These are phyloP conservation scores for Nasua narica DNA, from an alignment of 2,797 vertebrate genomes.

Conservation along the genomic window DNA sequence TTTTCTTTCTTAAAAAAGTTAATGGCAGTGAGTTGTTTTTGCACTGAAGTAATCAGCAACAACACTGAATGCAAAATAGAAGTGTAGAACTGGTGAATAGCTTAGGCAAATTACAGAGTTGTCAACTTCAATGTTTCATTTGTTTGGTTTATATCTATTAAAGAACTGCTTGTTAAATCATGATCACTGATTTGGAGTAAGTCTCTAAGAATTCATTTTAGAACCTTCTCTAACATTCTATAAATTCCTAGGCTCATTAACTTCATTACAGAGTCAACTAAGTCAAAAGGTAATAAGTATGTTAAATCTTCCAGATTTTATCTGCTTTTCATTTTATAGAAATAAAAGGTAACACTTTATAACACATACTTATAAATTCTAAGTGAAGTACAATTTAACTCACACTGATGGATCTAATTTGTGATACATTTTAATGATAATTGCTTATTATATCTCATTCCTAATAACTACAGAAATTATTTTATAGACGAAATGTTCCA, in stretches of 20 bases:
- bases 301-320: background rate
- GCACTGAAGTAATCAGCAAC: background rate
- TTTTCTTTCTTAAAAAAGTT: background rate
- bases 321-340: slow-evolving; percentile 22
- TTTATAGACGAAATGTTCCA: background rate
- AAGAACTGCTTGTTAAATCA: background rate
- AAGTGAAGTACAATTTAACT: slow-evolving; percentile 19
- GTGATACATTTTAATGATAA: background rate
- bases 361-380: slow-evolving; percentile 30
- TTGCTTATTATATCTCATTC: slow-evolving; percentile 1
- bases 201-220: slow-evolving; percentile 14
- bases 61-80: background rate
- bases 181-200: slow-evolving; percentile 1
- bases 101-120: background rate
- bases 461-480: slow-evolving; percentile 25
- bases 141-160: background rate
- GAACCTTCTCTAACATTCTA: background rate
- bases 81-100: background rate
- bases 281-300: slow-evolving; percentile 27
- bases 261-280: slow-evolving; percentile 33
- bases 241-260: slow-evolving; percentile 20
- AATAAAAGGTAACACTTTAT: slow-evolving; percentile 22
- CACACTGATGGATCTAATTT: background rate
- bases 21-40: background rate
- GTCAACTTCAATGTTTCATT: background rate